Percentiles rank a stretch among this genome's conserved stretches.
Evolutionary conservation across 1,140 invertebrate genomes (phyloP).

Genomic region (Drosophila triauraria): DNA sequence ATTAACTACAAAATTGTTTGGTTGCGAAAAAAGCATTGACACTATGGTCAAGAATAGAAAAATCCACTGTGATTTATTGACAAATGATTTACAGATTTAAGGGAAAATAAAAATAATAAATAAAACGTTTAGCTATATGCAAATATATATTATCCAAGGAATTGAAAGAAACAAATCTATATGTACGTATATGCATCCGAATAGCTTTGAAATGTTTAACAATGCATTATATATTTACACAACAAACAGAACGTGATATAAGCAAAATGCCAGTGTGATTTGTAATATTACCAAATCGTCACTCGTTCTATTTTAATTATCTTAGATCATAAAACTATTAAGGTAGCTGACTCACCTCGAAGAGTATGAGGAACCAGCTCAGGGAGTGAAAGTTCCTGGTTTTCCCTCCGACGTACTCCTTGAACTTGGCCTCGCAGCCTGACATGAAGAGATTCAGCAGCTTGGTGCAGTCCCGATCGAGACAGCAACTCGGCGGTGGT

Average conservation of each 20-base stretch:
- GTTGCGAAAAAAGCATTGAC: not conserved
- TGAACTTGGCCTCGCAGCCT: constrained; percentile 70
- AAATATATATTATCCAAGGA: not conserved
- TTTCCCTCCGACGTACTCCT: constrained; percentile 64
- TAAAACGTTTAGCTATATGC: not conserved
- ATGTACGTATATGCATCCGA: not conserved
- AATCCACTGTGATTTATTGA: no score
- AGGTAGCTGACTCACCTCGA: constrained; percentile 50
- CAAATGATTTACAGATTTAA: not conserved
- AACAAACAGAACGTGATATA: constrained; percentile 10
- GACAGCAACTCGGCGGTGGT: constrained; percentile 65
- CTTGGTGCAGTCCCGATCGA: constrained; percentile 60
- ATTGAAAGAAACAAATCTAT: not conserved
- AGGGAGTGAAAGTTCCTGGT: constrained; percentile 68
- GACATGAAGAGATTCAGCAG: constrained; percentile 63
- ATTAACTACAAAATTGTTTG: not conserved
- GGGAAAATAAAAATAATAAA: not conserved
- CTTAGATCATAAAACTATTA: not conserved
- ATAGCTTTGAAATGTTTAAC: not conserved
- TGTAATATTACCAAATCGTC: constrained; percentile 11
- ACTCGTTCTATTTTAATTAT: not conserved
- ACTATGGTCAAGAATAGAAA: constrained; percentile 7
- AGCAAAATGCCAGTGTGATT: no score
- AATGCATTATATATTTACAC: constrained; percentile 1
- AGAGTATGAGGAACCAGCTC: constrained; percentile 70